These are phyloP conservation scores for Temnopleurus reevesii DNA, from an alignment of 53 echinoderm and acorn worm species.

Conservation along the genomic window DNA sequence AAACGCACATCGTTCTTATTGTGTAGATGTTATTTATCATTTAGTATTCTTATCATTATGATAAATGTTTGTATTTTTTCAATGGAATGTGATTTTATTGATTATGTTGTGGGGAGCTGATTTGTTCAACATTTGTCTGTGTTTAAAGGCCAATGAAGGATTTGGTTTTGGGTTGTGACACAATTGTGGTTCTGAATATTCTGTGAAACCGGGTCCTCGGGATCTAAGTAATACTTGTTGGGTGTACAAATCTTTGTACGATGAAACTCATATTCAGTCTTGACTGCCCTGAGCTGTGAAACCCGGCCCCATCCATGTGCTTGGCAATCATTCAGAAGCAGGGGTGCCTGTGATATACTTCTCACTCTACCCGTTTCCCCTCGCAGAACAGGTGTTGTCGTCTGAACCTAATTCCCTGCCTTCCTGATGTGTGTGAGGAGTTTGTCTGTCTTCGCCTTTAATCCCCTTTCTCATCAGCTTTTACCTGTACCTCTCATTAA, in stretches of 20 bases:
- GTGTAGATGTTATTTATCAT: too few relatives aligned
- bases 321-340: background rate
- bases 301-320: background rate
- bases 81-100: too few relatives aligned
- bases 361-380: conserved; percentile 29
- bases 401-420: conserved; percentile 14
- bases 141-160: background rate
- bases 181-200: background rate
- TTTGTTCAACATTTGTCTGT: too few relatives aligned
- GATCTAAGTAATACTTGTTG: too few relatives aligned
- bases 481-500: background rate
- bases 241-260: too few relatives aligned
- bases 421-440: background rate
- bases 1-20: too few relatives aligned
- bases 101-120: too few relatives aligned
- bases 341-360: conserved; percentile 21
- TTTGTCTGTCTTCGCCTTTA: background rate
- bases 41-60: too few relatives aligned
- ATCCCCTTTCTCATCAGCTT: conserved; percentile 11
- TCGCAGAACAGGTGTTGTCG: conserved; percentile 5
- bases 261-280: too few relatives aligned
- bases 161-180: background rate
- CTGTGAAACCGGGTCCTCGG: background rate
- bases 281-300: background rate
- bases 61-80: too few relatives aligned